Base-by-base conservation (phyloP, 2,797 vertebrate species). In the Peromyscus melanophrys region DNA sequence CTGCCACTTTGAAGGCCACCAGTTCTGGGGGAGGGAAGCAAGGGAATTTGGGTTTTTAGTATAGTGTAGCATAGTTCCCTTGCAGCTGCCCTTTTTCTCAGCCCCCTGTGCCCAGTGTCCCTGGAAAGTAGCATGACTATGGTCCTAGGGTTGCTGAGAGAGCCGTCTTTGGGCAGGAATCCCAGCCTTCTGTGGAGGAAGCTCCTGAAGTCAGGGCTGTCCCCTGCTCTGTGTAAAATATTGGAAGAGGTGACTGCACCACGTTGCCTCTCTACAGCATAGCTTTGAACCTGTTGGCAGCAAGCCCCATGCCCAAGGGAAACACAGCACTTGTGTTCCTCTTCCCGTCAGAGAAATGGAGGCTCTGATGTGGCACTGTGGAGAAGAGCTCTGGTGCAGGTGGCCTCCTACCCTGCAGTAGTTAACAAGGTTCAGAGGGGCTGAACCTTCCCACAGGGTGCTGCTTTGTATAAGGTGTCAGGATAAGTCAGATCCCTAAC, bases 1-100 rank as follows among this genome's bases (percentile, higher is more conserved):
- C 23, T 34, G 97, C 90, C 40, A 99, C 69, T 43, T 93, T 97
- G 96, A 98, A 96, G 21, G 98, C 99, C 0, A 97, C 37, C 96
- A 98, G 93, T 97, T 99, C 99, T 99, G 98, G 52, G 23, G 23
- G 86, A 57, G 7, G 29, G 46, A 27, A 0, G 14, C 6, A 14
- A 4, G 4, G 0, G 23, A n/a, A 14, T 43, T 9, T 71, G 89
- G 31, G 61, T 14, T 17, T 61, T 9, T 25, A 1, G 12, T 16
- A 14, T 4, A 86, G 6, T 85, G 6, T 12, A 10, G 13, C 7
- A 10, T 69, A 27, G 76, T 25, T 14, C 0, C 25, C 34, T 46
- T 21, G 19, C 17, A 29, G 37, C 27, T 63, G 65, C 31, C 82
- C n/a, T 27, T 1, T 34, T 11, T 37, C 31, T 67, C 61, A 23